Conservation (phyloP, 2,888 invertebrate genomes). For the Nephrotoma flavescens region DNA sequence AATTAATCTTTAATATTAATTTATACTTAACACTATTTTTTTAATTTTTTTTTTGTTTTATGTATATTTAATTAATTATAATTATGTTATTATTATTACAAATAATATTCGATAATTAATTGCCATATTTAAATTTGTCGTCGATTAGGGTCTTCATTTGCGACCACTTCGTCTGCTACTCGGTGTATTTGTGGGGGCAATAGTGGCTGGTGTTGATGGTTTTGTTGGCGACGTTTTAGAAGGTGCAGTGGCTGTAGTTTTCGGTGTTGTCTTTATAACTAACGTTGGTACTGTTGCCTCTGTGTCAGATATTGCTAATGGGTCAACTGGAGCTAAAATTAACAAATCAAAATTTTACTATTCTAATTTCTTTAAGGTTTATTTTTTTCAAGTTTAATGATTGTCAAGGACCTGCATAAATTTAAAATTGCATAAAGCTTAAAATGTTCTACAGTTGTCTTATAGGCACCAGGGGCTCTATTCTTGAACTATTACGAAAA, state of each 20-base stretch:
- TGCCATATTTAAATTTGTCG: not conserved
- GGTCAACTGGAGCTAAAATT: not conserved
- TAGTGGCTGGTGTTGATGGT: not conserved
- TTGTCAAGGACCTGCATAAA: too few species aligned
- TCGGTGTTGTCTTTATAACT: not conserved
- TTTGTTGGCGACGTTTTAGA: not conserved
- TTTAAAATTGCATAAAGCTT: too few species aligned
- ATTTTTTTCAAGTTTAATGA: too few species aligned
- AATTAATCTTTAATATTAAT: not conserved
- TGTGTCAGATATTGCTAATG: not conserved
- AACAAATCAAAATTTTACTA: not conserved
- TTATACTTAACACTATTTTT: not conserved
- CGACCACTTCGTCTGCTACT: not conserved
- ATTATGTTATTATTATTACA: not conserved
- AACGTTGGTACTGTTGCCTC: not conserved
- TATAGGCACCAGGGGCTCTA: too few species aligned
- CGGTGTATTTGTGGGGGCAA: not conserved
- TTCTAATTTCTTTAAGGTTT: too few species aligned
- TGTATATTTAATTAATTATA: not conserved
- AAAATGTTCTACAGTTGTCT: too few species aligned
- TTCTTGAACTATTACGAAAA: too few species aligned
- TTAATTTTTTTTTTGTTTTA: not conserved
- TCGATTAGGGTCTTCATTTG: not conserved
- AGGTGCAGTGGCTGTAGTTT: not conserved
- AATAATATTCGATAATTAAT: not conserved